Evolutionary conservation across 2,888 invertebrate genomes (phyloP), one percentile per base, ranked within the genome.

Genomic region (Tyria jacobaeae): DNA sequence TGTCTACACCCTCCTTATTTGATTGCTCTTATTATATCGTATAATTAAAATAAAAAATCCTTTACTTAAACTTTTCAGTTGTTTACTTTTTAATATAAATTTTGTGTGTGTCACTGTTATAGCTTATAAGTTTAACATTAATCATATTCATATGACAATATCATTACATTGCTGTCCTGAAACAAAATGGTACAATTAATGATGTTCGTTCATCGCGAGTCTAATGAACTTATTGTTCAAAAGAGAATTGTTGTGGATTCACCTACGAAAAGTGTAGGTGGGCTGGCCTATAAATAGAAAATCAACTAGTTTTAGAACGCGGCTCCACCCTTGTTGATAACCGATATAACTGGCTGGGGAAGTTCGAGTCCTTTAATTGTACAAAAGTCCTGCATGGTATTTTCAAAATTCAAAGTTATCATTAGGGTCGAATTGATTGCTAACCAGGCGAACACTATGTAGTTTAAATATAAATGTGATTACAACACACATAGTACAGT

Each of bases 211-310:
- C 17, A 17, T 25, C 60, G 61, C 57, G 61, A 41, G 63, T 41
- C 27, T 76, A 75, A 75, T 65, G 63, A 76, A 65, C 56, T 57
- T 62, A 76, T 76, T 76, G 77, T 73, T 71, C 56, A 54, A 39
- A 44, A 9, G 10, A 24, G 37, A 53, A 49, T 48, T 27, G 21
- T n/a, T n/a, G 53, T 48, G 41, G 15, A 48, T 34, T 51, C 7
- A 60, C 52, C 62, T 60, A 21, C 21, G 7, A 31, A 21, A 48
- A 37, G 60, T 55, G 68, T 66, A 54, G 51, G 70, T 39, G 24
- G 25, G 2, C n/a, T 4, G 39, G 25, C 24, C 37, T 39, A 12
- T 15, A 15, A 54, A 44, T 31, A 12, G 10, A 17, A 44, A 41
- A 44, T 21, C 21, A 44, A 44, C 44, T 44, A 10, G 41, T 2